Base-by-base conservation (phyloP, 2,797 vertebrate genomes). In the Lithobates sylvaticus region DNA sequence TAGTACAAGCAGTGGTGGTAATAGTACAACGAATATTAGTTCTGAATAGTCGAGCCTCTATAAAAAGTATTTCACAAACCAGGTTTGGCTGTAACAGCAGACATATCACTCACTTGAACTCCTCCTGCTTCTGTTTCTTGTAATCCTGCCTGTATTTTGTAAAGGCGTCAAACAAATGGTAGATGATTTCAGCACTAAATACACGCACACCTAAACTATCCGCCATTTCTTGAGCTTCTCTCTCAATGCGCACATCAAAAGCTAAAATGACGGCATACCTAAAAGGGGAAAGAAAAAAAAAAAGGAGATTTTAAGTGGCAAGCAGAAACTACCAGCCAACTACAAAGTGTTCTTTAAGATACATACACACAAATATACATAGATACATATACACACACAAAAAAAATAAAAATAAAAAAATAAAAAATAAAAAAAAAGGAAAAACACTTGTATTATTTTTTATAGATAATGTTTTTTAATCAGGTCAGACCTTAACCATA, bases 111-210 rank as follows among this genome's bases (percentile, higher is more conserved):
- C 94, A 99, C 98, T 99, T 99, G 95, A 97, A 99, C 93, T 99
- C 98, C 26, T 99, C 98, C 90, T 99, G 98, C 71, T 99, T 99
- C 93, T 97, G 96, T 90, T 98, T 99, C 94, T 99, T 99, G 91
- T 99, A 99, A 92, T 99, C 98, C 91, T 99, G 98, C 74, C 98
- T 94, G 4, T 97, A 99, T 90, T 99, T 99, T 61, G 97, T 99
- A 93, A 99, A 99, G 81, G 98, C 95, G 85, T 99, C 98, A 50
- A 99, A 99, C 89, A 99, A 94, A 81, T 99, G 98, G 93, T 99
- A 99, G 93, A 99, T 99, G 88, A 99, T 99, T 90, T 99, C 98
- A 12, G 98, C 98, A 5, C 95, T 98, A 93, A 99, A 99, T 88
- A 99, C 93, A 1, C 97, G 93, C 7, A 99, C 98, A 0, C 98